Evolutionary conservation across 2,888 invertebrate species (phyloP).

Genomic region (Shargacucullia verbasci): DNA sequence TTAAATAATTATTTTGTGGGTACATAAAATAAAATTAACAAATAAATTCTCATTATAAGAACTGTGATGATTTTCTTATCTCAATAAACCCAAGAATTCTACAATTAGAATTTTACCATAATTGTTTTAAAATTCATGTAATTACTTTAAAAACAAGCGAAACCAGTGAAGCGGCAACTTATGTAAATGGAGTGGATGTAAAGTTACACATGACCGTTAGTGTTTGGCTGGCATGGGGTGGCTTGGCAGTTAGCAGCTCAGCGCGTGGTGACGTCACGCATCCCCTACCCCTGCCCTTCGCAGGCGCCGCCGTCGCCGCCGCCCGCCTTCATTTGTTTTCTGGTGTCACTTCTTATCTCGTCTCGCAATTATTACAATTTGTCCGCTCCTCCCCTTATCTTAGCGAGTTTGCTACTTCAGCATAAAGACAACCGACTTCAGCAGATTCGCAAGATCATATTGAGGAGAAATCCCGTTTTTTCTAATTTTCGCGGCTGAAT

Average conservation of each 20-base stretch:
- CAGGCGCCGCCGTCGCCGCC: constrained; percentile 61
- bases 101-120: constrained; percentile 29
- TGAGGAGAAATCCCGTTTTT: constrained; percentile 76
- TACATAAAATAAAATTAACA: constrained; percentile 67
- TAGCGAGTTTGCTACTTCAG: constrained; percentile 84
- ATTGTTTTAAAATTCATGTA: constrained; percentile 31
- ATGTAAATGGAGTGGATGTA: constrained; percentile 57
- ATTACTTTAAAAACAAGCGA: constrained; percentile 41
- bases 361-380: constrained; percentile 89
- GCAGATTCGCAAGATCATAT: constrained; percentile 86
- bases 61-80: constrained; percentile 35
- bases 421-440: constrained; percentile 85
- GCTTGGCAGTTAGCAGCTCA: constrained; percentile 62
- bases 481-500: constrained; percentile 74
- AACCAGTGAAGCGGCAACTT: constrained; percentile 51
- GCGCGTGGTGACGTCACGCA: constrained; percentile 78
- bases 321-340: constrained; percentile 87
- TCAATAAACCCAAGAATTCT: too few relatives aligned
- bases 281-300: constrained; percentile 58
- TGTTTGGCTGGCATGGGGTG: constrained; percentile 63
- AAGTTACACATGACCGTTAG: constrained; percentile 61
- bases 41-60: constrained; percentile 53
- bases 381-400: constrained; percentile 89
- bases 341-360: constrained; percentile 89
- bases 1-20: constrained; percentile 76